Evolutionary conservation across 2,113 vertebrate genomes (phyloP), one percentile per base, ranked within the genome.

Genomic region (Hippocampus barbouri): DNA sequence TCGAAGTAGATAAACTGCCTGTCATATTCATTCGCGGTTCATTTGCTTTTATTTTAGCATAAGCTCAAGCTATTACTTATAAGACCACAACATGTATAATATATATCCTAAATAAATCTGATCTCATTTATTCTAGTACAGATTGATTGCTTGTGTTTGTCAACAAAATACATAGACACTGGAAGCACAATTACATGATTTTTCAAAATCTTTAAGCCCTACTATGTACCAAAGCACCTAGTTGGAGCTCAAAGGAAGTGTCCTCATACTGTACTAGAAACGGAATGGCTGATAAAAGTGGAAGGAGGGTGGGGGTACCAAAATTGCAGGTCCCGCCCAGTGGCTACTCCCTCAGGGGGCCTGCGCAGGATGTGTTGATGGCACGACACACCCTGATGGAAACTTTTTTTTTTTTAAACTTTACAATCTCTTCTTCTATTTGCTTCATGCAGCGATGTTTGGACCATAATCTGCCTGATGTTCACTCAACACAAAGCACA

Each of bases 291-390:
- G 51, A 10, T 2, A 15, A 63, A 25, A 20, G 49, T 51, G 18
- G 49, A 51, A 20, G 49, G 49, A 51, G 23, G 56, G 63, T 49
- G 34, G 30, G 2, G 45, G 10, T 70, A 76, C 68, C 59, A 0
- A 21, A 77, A 66, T 51, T 82, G 59, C 76, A 71, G 72, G 75
- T 77, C 70, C 84, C 84, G 82, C 89, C 89, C 84, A 71, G 68
- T 27, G 41, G 72, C 57, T 27, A 7, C 25, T 80, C 83, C 84
- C 77, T 61, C 0, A 5, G 41, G 73, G 81, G 72, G 68, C 25
- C 63, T 12, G 18, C 56, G 77, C 82, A 79, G 83, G 86, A 88
- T 83, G 62, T 70, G 20, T 45, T 69, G 70, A 23, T 78, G 40
- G 56, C 34, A 30, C 10, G 23, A 70, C 67, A 65, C 54, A 27